These are phyloP conservation scores for Herpetotheres cachinnans DNA, from an alignment of 2,113 vertebrate species.

Conservation along the genomic window DNA sequence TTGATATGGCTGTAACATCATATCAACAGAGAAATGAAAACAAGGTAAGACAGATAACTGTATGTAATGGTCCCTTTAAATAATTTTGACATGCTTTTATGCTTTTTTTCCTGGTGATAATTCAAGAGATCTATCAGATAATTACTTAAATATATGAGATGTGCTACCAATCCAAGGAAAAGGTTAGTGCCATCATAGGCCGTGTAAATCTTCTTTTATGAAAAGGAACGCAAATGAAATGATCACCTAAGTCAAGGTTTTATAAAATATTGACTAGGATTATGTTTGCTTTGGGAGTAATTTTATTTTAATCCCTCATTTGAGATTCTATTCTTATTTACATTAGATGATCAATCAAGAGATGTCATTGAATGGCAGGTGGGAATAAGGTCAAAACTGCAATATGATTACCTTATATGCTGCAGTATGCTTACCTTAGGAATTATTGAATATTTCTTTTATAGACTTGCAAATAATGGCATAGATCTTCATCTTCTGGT, in stretches of 20 bases:
- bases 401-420: constrained; percentile 38
- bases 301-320: constrained; percentile 72
- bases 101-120: constrained; percentile 15
- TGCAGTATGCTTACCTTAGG: constrained; percentile 51
- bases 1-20: not conserved
- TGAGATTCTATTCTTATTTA: constrained; percentile 60
- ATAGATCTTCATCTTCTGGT: not conserved
- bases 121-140: constrained; percentile 52
- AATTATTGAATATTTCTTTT: constrained; percentile 58
- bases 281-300: constrained; percentile 66
- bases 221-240: constrained; percentile 67
- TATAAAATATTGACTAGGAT: constrained; percentile 70
- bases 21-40: not conserved
- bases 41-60: not conserved
- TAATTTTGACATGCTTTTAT: not conserved
- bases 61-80: not conserved
- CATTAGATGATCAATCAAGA: constrained; percentile 54
- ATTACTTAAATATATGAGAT: constrained; percentile 69
- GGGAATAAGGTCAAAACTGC: constrained; percentile 68
- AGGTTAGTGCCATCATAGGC: constrained; percentile 60
- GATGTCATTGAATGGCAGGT: constrained; percentile 40
- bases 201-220: constrained; percentile 72
- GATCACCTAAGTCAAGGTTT: constrained; percentile 58
- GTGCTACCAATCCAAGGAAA: constrained; percentile 46
- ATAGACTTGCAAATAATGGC: constrained; percentile 42